A percentile compares a stretch with the other conserved stretches of the same genome.
phyloP scores from a whole-genome alignment of 2,797 vertebrate genomes.

The Sebastes glaucus region DNA sequence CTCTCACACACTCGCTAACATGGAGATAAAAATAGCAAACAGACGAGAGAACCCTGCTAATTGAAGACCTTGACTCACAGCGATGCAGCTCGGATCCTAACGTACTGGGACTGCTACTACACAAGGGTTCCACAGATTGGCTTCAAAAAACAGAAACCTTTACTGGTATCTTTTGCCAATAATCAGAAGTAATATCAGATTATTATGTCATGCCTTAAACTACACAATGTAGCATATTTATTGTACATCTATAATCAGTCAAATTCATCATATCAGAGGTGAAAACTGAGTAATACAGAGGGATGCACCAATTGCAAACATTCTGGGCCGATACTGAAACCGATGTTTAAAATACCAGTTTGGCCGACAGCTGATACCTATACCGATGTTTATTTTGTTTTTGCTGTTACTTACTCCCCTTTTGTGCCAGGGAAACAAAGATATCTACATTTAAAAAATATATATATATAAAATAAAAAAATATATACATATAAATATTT shows the following conservation, averaged over 20 bases:
- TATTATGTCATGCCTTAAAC: not conserved
- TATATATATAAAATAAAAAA: too few species aligned
- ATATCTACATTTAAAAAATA: too few species aligned
- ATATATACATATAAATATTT: too few species aligned
- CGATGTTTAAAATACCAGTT: too few species aligned
- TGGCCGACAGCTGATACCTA: too few species aligned
- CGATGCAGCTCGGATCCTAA: conserved; percentile 14
- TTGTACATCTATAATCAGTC: not conserved
- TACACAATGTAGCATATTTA: not conserved
- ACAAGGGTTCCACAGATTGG: not conserved
- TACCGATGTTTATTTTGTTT: too few species aligned
- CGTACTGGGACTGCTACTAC: conserved; percentile 18
- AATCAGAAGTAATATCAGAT: not conserved
- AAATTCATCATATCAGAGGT: not conserved
- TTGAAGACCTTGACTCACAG: conserved; percentile 42
- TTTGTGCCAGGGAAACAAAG: too few species aligned
- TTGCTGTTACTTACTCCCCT: too few species aligned
- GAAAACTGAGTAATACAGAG: not conserved
- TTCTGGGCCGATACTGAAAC: too few species aligned
- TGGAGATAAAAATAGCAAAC: conserved; percentile 63
- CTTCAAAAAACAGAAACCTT: conserved; percentile 2
- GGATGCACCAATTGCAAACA: too few species aligned
- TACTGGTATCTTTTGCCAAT: not conserved
- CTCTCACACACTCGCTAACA: conserved; percentile 45
- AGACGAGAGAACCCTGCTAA: conserved; percentile 50